Evolutionary conservation across 2,888 invertebrate species (phyloP), one percentile per base, ranked within the genome.

Genomic region (Cheiracanthium punctorium): DNA sequence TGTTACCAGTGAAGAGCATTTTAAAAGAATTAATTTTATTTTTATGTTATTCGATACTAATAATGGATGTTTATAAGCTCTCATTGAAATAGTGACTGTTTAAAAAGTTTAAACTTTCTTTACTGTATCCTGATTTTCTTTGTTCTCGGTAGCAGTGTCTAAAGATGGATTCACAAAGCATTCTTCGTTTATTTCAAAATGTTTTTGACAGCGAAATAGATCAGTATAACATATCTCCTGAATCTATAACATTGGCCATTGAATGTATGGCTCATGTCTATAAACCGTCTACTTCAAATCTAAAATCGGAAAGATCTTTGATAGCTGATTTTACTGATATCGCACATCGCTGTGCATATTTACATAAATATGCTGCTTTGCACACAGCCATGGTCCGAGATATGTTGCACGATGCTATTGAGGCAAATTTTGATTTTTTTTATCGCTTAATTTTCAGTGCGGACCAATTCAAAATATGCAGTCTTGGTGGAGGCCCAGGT

Each of bases 401-500:
- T 37, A 77, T 77, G 77, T 1, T 77, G 0, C 1, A 8, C 1
- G 32, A 24, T 17, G 77, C 77, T 20, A 8, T 84, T 8, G 7
- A 30, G 10, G 7, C 48, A 14, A 58, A 70, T 48, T 30, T 10
- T 0, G 29, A 76, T 28, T 20, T 67, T 7, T 41, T 70, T 29
- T 28, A 29, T 28, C 5, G 2, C 17, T 20, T 69, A 10, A 20
- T 37, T 69, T 69, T 33, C 14, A 8, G 20, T 7, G 33, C 8
- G 0, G 67, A 71, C n/a, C 1, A n/a, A 17, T 12, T 77, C 0
- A 65, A 72, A 10, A 30, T 84, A 1, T 77, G 77, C 52, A 77
- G 77, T 58, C 64, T 84, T 30, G 82, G 82, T 1, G 82, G 82
- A 17, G 82, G 82, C 10, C 82, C 82, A n/a, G 82, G 82, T 4